Percentiles rank a stretch among this genome's conserved stretches.
Conservation (phyloP, 2,888 invertebrate species). For the Lepidochitona cinerea region DNA sequence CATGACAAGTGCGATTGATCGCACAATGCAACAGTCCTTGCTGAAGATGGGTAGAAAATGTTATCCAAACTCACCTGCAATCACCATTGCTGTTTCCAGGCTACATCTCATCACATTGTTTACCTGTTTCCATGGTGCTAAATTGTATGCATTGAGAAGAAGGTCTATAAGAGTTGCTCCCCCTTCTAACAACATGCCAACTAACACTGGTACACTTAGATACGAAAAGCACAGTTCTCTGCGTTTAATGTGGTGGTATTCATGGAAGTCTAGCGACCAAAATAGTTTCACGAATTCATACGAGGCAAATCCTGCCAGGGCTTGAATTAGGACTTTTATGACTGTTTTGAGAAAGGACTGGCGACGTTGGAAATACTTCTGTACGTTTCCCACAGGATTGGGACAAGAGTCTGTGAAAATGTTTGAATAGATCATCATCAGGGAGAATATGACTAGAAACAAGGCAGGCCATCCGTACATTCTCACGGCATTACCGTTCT, state of each 20-base stretch:
- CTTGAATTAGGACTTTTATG: background rate
- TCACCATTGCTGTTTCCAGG: background rate
- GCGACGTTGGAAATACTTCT: background rate
- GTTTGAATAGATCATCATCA: background rate
- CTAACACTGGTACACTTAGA: background rate
- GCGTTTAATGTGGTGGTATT: background rate
- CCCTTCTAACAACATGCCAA: background rate
- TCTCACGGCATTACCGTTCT: background rate
- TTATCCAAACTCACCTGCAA: no score
- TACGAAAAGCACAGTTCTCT: background rate
- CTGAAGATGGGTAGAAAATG: no score
- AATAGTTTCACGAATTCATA: background rate
- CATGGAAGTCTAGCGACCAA: background rate
- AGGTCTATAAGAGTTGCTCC: background rate
- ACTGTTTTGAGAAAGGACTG: background rate
- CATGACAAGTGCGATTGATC: no score
- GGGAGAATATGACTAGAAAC: background rate
- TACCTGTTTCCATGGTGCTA: background rate
- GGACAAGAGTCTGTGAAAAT: background rate
- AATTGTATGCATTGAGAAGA: background rate
- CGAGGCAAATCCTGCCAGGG: background rate
- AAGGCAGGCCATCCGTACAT: background rate
- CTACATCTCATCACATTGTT: background rate
- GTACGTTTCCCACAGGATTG: background rate
- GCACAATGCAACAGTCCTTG: no score